These are phyloP conservation scores for Meriones psammophilus DNA, from an alignment of 2,797 vertebrate species.

Conservation along the genomic window DNA sequence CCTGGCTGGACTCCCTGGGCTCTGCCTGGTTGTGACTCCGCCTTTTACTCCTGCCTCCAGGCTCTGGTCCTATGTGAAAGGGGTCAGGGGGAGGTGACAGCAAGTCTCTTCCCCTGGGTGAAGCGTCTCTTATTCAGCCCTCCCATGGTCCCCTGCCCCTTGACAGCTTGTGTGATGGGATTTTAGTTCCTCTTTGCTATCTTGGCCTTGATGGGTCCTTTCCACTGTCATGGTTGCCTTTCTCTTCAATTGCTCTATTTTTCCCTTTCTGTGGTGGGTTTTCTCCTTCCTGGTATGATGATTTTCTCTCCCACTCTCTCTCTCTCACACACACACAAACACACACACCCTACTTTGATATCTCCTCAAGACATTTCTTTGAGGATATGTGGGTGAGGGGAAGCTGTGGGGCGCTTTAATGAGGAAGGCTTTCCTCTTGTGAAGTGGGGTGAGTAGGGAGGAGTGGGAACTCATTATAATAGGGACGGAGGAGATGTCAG, in stretches of 20 bases:
- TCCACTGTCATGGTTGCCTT: conserved; percentile 7
- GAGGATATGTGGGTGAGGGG: conserved; percentile 57
- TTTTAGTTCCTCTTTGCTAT: conserved; percentile 71
- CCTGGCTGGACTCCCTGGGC: background rate
- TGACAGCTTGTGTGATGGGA: conserved; percentile 51
- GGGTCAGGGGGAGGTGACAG: background rate
- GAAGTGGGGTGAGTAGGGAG: background rate
- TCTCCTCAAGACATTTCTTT: conserved; percentile 69
- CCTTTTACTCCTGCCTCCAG: background rate
- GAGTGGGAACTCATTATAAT: conserved; percentile 50
- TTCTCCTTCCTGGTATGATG: conserved; percentile 65
- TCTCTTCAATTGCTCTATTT: conserved; percentile 59
- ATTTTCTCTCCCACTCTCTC: conserved; percentile 56
- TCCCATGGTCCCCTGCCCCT: conserved; percentile 43
- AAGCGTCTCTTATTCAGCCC: background rate
- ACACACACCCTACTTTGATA: conserved; percentile 65
- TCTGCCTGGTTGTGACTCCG: background rate
- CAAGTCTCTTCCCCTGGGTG: background rate
- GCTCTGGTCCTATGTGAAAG: background rate
- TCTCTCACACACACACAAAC: background rate
- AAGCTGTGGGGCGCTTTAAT: conserved; percentile 55
- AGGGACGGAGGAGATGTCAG: background rate
- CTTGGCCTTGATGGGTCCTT: conserved; percentile 52
- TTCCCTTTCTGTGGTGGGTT: conserved; percentile 76
- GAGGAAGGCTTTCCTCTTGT: conserved; percentile 68